These are phyloP conservation scores for Myotis pilosus DNA, from an alignment of 2,797 vertebrate species.

Conservation along the genomic window DNA sequence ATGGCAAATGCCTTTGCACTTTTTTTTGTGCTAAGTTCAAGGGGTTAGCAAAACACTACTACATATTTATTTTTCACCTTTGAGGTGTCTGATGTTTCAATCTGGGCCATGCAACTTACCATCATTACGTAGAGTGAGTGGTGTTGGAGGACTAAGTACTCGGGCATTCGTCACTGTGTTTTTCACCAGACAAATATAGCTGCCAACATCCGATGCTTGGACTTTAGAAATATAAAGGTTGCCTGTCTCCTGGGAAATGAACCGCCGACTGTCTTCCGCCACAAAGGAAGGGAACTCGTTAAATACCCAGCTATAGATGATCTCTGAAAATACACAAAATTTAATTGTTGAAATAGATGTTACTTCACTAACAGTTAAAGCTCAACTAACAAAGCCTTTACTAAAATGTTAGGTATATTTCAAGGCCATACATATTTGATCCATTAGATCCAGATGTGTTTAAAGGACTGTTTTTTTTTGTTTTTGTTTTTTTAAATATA, in stretches of 20 bases:
- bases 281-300: constrained; percentile 98
- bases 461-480: neutral
- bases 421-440: neutral
- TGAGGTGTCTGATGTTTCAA: neutral
- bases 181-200: constrained; percentile 97
- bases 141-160: constrained; percentile 95
- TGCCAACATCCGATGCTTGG: constrained; percentile 96
- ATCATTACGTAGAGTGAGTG: constrained; percentile 93
- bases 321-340: constrained; percentile 86
- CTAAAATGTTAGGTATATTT: neutral
- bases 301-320: constrained; percentile 98
- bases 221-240: constrained; percentile 99
- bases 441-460: neutral
- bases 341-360: constrained; percentile 40
- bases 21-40: constrained; percentile 66
- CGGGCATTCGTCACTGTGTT: constrained; percentile 94
- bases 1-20: neutral
- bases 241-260: constrained; percentile 97
- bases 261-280: constrained; percentile 96
- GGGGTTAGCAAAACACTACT: constrained; percentile 73
- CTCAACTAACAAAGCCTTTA: neutral
- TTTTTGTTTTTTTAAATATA: no score
- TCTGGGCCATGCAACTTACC: constrained; percentile 86
- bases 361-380: neutral
- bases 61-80: neutral